Conservation (phyloP, 2,113 vertebrate species). For the Petrocephalus zakoni region DNA sequence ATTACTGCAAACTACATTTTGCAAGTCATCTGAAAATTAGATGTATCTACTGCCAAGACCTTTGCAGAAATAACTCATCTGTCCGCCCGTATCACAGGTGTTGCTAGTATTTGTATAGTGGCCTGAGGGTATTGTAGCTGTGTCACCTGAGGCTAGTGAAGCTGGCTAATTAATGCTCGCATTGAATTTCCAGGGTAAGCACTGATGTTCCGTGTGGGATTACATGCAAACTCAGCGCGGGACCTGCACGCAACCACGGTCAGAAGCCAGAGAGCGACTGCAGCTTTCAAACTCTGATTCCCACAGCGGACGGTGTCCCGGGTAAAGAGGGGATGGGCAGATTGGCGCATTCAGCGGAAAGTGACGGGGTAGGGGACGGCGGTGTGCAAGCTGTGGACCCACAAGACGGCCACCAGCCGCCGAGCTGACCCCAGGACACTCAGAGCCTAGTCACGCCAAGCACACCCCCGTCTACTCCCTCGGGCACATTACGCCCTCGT, state of each 20-base stretch:
- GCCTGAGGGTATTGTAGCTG: not conserved
- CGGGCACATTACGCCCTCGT: not conserved
- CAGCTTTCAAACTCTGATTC: not conserved
- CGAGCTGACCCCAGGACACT: not conserved
- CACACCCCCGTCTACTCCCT: not conserved
- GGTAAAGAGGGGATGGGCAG: not conserved
- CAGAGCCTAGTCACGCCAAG: not conserved
- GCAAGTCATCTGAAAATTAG: not conserved
- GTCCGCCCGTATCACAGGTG: not conserved
- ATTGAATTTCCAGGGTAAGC: not conserved
- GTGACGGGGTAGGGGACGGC: not conserved
- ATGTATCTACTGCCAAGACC: not conserved
- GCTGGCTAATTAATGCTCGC: not conserved
- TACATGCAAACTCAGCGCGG: not conserved
- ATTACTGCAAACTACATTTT: not conserved
- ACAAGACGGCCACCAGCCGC: not conserved
- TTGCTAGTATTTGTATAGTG: not conserved
- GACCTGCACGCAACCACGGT: not conserved
- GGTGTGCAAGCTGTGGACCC: not conserved
- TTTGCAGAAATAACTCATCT: not conserved
- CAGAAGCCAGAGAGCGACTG: not conserved
- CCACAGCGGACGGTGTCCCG: not conserved
- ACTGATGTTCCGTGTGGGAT: conserved; percentile 2
- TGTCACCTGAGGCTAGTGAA: not conserved
- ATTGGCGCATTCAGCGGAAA: not conserved